Conservation (phyloP, 1,140 invertebrate genomes). For the Delia radicum region DNA sequence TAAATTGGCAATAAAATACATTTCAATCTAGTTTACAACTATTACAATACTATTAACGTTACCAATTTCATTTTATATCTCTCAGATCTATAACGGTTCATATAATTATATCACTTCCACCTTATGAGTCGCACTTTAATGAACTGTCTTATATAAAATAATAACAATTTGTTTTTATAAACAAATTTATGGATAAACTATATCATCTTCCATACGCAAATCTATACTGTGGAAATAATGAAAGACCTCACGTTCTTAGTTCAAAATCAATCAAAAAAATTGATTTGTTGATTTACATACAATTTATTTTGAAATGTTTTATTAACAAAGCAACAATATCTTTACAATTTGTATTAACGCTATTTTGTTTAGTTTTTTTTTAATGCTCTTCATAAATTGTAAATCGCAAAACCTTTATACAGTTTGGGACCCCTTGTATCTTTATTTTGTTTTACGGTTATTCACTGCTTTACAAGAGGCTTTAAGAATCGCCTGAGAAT, state of each 20-base stretch:
- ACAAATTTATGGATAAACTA: background rate
- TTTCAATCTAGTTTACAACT: background rate
- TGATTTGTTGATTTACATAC: background rate
- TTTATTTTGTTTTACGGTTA: background rate
- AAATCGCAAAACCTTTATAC: too few species aligned
- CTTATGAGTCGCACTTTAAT: background rate
- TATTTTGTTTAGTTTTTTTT: background rate
- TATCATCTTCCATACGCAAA: background rate
- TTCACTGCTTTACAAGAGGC: slow-evolving; percentile 1
- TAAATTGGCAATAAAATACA: background rate
- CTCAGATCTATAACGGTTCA: background rate
- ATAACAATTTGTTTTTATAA: background rate
- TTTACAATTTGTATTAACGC: background rate
- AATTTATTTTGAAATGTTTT: background rate
- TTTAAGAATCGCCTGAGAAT: slow-evolving; percentile 11
- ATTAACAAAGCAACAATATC: background rate
- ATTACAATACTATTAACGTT: background rate
- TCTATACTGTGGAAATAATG: background rate
- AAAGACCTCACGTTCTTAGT: background rate
- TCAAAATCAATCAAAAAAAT: background rate
- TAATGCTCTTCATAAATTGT: too few species aligned
- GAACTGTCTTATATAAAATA: background rate
- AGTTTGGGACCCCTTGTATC: background rate
- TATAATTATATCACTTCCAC: background rate
- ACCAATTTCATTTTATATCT: slow-evolving; percentile 17